Evolutionary conservation across 1,140 invertebrate genomes (phyloP).

Genomic region (Euborellia annulipes): DNA sequence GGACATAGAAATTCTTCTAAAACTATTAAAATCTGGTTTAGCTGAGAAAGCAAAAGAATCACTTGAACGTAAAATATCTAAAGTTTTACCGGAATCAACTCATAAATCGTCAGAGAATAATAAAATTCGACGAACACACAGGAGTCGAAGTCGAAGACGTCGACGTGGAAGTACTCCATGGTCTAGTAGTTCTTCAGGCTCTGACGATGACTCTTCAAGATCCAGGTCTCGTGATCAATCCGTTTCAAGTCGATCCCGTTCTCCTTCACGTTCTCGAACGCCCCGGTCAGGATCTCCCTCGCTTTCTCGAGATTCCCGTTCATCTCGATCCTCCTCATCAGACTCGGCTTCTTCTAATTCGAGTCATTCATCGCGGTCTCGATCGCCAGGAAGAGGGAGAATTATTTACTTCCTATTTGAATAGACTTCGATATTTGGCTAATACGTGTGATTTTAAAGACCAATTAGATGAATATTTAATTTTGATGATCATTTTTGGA

Average conservation of each 20-base stretch:
- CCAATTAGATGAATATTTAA: too few relatives aligned
- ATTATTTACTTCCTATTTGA: too few relatives aligned
- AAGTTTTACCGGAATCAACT: slow-evolving; percentile 7
- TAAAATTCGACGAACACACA: not conserved
- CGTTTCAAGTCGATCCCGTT: slow-evolving; percentile 8
- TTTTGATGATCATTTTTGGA: too few relatives aligned
- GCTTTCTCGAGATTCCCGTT: slow-evolving; percentile 1
- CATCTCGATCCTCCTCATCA: not conserved
- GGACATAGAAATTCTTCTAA: slow-evolving; percentile 14
- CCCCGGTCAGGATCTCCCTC: slow-evolving; percentile 11
- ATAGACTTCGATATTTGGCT: too few relatives aligned
- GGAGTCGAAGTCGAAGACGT: not conserved
- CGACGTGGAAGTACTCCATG: not conserved
- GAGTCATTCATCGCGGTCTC: slow-evolving; percentile 15
- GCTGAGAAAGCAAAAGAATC: slow-evolving; percentile 20
- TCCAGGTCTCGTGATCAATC: too few relatives aligned
- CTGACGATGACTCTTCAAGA: too few relatives aligned
- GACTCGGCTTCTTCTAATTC: not conserved
- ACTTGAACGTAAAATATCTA: slow-evolving; percentile 6
- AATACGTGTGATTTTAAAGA: too few relatives aligned
- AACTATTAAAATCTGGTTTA: slow-evolving; percentile 16
- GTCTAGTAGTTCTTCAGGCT: too few relatives aligned
- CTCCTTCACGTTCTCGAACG: slow-evolving; percentile 5
- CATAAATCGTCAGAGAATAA: too few relatives aligned
- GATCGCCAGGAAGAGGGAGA: too few relatives aligned